These are phyloP conservation scores for Portevinia maculata DNA, from an alignment of 2,888 invertebrate species.

Conservation along the genomic window DNA sequence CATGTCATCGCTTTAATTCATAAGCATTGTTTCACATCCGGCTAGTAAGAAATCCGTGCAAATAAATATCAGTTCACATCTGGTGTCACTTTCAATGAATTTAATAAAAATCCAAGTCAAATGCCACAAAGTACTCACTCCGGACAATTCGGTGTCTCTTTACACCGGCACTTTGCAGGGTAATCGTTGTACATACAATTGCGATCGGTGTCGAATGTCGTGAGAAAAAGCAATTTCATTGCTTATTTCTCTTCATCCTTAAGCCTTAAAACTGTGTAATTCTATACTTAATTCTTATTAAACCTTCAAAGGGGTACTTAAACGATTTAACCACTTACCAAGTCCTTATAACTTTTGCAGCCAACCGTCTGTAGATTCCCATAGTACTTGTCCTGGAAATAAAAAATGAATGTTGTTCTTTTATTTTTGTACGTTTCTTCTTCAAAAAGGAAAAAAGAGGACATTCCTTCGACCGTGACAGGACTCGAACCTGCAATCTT, in stretches of 20 bases:
- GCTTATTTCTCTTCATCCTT: background rate
- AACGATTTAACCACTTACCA: constrained; percentile 51
- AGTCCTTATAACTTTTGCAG: constrained; percentile 55
- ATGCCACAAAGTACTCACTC: background rate
- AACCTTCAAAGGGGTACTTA: background rate
- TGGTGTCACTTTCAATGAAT: constrained; percentile 9
- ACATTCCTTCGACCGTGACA: constrained; percentile 60
- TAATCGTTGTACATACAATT: constrained; percentile 22
- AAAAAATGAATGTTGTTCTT: constrained; percentile 14
- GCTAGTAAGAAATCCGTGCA: background rate
- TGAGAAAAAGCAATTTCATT: constrained; percentile 42
- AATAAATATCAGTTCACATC: constrained; percentile 13
- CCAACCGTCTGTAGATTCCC: constrained; percentile 48
- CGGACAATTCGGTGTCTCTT: constrained; percentile 14
- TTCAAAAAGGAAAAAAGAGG: constrained; percentile 10
- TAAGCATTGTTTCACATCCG: constrained; percentile 41
- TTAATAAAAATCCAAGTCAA: background rate
- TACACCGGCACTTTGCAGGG: constrained; percentile 29
- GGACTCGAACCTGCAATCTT: constrained; percentile 75
- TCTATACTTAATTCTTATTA: constrained; percentile 9
- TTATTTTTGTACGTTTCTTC: background rate
- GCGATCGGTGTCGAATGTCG: constrained; percentile 44
- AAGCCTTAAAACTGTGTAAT: background rate
- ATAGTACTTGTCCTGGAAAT: constrained; percentile 57
- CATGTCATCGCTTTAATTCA: constrained; percentile 10